Evolutionary conservation across 2,797 vertebrate genomes (phyloP), one percentile per base, ranked within the genome.

Genomic region (Enteromius radiatus): DNA sequence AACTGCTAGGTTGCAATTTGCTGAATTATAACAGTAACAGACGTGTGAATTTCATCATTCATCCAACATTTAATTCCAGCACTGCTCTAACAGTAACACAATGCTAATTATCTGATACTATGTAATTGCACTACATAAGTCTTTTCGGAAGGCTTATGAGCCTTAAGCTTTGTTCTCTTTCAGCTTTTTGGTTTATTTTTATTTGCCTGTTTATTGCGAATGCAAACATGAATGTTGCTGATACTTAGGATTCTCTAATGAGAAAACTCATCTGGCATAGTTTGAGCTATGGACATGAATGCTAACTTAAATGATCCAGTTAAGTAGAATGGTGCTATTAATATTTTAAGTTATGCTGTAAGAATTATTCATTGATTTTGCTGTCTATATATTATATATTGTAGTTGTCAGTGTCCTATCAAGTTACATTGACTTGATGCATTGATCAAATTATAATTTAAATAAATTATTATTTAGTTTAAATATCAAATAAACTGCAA

Each of bases 201-300:
- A 23, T 11, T 61, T 41, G 41, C 61, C 19, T 41, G 52, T 43
- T 76, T 28, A 76, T 65, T 74, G 21, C 11, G 2, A 74, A 54
- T 74, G 31, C 6, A 74, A 74, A 21, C 6, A 56, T 23, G 49
- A 36, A 7, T 36, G 28, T 38, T 54, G 19, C 47, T 41, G 36
- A 68, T 68, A 41, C 21, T 68, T 67, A 52, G 63, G 63, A 65
- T 12, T 52, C 28, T 31, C 19, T 52, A 54, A 49, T 31, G 19
- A 8, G 2, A 54, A 74, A 74, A 36, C 49, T 38, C 21, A 75
- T 73, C 26, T 74, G 38, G 49, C 31, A 74, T 12, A 0, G 3
- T 23, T 75, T 56, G 49, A 38, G 21, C 49, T n/a, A 23, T 74
- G 17, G 69, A 52, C 45, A 73, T n/a, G 26, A 61, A 56, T 38